A percentile compares a stretch with the other conserved stretches of the same genome.
These are phyloP conservation scores for Delichon dasypus DNA, from an alignment of 2,797 vertebrate species.

Conservation along the genomic window DNA sequence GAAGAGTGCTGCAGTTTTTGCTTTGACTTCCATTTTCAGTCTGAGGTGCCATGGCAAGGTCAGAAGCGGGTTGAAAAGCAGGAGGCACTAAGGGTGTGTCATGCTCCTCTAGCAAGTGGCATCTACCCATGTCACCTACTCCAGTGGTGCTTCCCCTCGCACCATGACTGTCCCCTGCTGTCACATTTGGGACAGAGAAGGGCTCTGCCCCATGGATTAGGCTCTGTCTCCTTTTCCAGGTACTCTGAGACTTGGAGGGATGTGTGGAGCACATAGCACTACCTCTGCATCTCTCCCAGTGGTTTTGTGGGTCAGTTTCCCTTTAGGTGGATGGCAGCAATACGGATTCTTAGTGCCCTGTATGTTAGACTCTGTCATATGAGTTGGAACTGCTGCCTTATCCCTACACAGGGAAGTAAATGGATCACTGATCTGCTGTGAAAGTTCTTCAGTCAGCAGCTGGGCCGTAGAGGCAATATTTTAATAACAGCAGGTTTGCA, in stretches of 20 bases:
- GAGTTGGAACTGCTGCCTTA: neutral
- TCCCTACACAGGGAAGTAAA: neutral
- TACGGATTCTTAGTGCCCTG: neutral
- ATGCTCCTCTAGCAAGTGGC: neutral
- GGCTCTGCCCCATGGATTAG: neutral
- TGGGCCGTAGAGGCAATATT: neutral
- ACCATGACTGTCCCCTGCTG: neutral
- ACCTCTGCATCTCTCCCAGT: rapidly evolving
- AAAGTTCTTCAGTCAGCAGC: neutral
- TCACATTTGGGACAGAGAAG: neutral
- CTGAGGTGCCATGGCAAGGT: neutral
- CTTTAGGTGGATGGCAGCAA: neutral
- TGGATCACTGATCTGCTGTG: neutral
- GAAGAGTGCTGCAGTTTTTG: neutral
- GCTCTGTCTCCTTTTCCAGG: neutral
- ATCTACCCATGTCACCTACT: rapidly evolving
- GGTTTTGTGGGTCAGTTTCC: neutral
- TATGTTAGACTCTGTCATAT: neutral
- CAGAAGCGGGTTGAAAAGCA: neutral
- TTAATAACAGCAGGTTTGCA: neutral
- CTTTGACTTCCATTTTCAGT: neutral
- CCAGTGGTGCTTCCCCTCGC: neutral
- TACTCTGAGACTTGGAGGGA: neutral
- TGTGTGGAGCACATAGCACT: neutral
- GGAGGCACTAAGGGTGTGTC: neutral